Percentiles rank a stretch among this genome's conserved stretches.
Conservation (phyloP, 2,797 vertebrate species). For the Coluber constrictor region DNA sequence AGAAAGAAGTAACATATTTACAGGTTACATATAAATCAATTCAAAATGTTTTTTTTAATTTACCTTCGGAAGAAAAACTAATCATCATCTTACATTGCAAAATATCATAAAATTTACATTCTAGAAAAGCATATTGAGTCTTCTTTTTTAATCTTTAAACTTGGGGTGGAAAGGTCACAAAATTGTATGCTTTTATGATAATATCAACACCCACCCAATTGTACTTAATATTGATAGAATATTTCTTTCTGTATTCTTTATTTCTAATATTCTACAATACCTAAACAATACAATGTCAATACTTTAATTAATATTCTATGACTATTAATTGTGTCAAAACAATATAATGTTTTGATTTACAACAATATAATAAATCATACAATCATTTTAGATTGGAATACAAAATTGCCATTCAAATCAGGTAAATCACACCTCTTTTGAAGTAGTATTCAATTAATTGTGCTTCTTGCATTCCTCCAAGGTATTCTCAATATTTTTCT, state of each 20-base stretch:
- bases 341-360: not conserved
- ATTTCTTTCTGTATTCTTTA: not conserved
- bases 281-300: not conserved
- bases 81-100: not conserved
- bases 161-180: not conserved
- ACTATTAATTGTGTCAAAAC: not conserved
- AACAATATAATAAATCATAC: not conserved
- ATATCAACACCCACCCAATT: not conserved
- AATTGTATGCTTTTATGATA: not conserved
- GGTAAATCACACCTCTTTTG: not conserved
- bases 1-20: not conserved
- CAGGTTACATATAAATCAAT: not conserved
- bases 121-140: not conserved
- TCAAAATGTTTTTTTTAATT: not conserved
- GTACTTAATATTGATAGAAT: not conserved
- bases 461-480: not conserved
- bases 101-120: not conserved
- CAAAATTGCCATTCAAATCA: not conserved
- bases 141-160: not conserved
- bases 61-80: not conserved
- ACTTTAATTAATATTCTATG: not conserved
- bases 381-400: not conserved
- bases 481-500: not conserved
- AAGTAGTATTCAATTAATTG: not conserved
- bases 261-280: not conserved